Conservation (phyloP, 2,797 vertebrate genomes). For the Sparidentex hasta region DNA sequence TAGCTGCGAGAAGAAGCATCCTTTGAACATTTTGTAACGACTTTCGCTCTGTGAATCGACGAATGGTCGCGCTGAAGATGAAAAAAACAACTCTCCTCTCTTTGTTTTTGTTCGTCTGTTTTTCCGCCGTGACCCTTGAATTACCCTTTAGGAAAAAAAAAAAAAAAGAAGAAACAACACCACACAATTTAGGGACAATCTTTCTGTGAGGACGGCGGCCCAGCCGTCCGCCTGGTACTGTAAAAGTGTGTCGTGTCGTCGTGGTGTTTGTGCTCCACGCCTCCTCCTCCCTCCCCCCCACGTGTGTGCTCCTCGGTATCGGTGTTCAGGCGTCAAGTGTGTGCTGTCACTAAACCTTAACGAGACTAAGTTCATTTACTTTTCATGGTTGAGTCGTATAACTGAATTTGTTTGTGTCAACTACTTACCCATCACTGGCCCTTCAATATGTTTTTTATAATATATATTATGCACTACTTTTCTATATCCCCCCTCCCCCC, state of each 20-base stretch:
- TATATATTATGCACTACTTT: constrained; percentile 98
- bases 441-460: constrained; percentile 87
- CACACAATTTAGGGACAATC: constrained; percentile 91
- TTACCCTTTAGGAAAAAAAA: constrained; percentile 76
- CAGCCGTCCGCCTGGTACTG: constrained; percentile 91
- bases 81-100: constrained; percentile 71
- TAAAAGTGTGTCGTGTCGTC: constrained; percentile 78
- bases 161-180: too few relatives aligned
- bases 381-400: constrained; percentile 45
- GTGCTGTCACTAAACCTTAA: constrained; percentile 87
- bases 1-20: constrained; percentile 10
- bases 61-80: constrained; percentile 66
- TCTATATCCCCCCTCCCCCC: constrained; percentile 68
- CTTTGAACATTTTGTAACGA: constrained; percentile 14
- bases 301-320: constrained; percentile 89
- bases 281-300: constrained; percentile 59
- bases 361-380: constrained; percentile 60
- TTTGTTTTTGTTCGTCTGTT: constrained; percentile 32
- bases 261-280: constrained; percentile 86
- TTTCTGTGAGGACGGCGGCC: constrained; percentile 87
- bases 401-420: constrained; percentile 87
- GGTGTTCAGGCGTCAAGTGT: constrained; percentile 91
- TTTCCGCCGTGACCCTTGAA: constrained; percentile 83
- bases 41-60: constrained; percentile 6
- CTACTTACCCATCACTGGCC: constrained; percentile 84